Evolutionary conservation across 2,797 vertebrate species (phyloP).

Genomic region (Poecilia gillii): DNA sequence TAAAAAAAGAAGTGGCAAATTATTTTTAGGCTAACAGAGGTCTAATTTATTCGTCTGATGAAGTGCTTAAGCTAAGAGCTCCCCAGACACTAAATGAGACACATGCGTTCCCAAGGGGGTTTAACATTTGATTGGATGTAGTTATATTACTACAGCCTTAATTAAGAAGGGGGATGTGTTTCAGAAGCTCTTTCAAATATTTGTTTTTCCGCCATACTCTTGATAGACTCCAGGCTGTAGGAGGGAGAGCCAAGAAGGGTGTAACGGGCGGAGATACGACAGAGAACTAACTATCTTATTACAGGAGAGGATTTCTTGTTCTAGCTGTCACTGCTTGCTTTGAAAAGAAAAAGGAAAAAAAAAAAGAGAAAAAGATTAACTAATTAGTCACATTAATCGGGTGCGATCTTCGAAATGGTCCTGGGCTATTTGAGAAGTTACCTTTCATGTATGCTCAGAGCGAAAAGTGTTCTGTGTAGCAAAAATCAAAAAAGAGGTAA

Average conservation of each 20-base stretch:
- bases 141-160: slow-evolving; percentile 82
- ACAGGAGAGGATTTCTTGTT: slow-evolving; percentile 16
- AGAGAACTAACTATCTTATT: slow-evolving; percentile 44
- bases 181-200: slow-evolving; percentile 84
- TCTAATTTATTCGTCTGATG: slow-evolving; percentile 86
- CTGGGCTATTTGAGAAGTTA: slow-evolving; percentile 49
- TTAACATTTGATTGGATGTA: slow-evolving; percentile 82
- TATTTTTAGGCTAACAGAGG: slow-evolving; percentile 82
- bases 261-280: slow-evolving; percentile 57
- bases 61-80: slow-evolving; percentile 84
- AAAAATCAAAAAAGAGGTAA: slow-evolving; percentile 80
- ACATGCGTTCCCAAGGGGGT: slow-evolving; percentile 77
- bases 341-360: slow-evolving; percentile 9
- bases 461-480: slow-evolving; percentile 67
- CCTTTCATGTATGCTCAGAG: slow-evolving; percentile 68
- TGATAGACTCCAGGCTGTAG: slow-evolving; percentile 77
- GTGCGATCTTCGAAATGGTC: slow-evolving; percentile 19
- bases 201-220: slow-evolving; percentile 80
- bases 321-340: background rate
- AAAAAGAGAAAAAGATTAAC: slow-evolving; percentile 11
- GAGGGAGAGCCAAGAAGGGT: slow-evolving; percentile 54
- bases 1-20: slow-evolving; percentile 75
- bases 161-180: slow-evolving; percentile 85
- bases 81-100: slow-evolving; percentile 83
- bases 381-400: slow-evolving; percentile 26